Evolutionary conservation across 2,797 vertebrate genomes (phyloP).

Genomic region (Champsocephalus esox): DNA sequence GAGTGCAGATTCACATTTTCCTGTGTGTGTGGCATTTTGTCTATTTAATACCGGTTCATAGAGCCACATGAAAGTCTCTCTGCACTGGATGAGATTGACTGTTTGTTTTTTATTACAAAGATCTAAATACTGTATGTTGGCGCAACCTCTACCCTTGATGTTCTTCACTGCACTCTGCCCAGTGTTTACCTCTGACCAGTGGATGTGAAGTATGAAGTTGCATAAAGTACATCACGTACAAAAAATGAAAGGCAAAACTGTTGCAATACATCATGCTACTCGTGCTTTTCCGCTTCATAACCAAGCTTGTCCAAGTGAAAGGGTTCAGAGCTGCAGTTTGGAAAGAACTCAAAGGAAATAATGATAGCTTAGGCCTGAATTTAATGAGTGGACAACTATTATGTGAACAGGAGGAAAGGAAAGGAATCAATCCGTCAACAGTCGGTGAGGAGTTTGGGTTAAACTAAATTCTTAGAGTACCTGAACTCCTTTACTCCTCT

Average conservation of each 20-base stretch:
- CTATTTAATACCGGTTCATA: conserved; percentile 68
- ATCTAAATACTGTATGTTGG: conserved; percentile 36
- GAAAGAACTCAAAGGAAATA: conserved; percentile 41
- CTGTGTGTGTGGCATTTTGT: conserved; percentile 47
- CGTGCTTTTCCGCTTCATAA: conserved; percentile 23
- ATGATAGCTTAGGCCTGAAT: conserved; percentile 37
- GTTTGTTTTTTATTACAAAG: conserved; percentile 69
- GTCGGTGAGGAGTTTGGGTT: conserved; percentile 21
- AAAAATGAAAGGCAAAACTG: conserved; percentile 28
- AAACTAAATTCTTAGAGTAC: conserved; percentile 24
- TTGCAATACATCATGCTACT: conserved; percentile 12
- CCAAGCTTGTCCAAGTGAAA: conserved; percentile 38
- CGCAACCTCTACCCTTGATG: conserved; percentile 19
- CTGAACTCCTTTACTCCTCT: conserved; percentile 18
- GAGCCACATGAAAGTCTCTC: conserved; percentile 79
- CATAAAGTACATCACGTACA: not conserved
- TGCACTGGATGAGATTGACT: conserved; percentile 60
- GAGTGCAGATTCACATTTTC: not conserved
- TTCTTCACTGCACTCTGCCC: conserved; percentile 23
- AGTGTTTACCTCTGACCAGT: conserved; percentile 15
- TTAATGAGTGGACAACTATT: conserved; percentile 30
- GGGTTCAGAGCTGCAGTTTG: conserved; percentile 44
- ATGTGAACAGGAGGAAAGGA: conserved; percentile 28
- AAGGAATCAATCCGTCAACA: conserved; percentile 33
- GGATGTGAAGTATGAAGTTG: conserved; percentile 46